A percentile compares a stretch with the other conserved stretches of the same genome.
These are phyloP conservation scores for Eudasyphora cyanicolor DNA, from an alignment of 2,888 invertebrate genomes.

Conservation along the genomic window DNA sequence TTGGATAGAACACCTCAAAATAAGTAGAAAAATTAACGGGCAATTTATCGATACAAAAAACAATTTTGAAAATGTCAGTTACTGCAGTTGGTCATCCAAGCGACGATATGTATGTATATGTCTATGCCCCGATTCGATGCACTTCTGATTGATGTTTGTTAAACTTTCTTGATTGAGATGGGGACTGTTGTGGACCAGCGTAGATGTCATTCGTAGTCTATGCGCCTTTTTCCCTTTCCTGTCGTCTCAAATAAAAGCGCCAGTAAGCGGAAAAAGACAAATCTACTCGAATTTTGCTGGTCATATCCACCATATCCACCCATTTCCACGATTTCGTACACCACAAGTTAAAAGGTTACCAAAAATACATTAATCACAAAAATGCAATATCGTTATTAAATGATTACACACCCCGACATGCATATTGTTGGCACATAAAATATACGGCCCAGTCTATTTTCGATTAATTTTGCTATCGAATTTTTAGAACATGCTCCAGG, in stretches of 20 bases:
- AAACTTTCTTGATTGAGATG: background rate
- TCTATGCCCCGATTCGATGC: background rate
- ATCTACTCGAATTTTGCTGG: conserved; percentile 76
- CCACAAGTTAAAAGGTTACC: conserved; percentile 41
- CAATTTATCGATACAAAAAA: too few species aligned
- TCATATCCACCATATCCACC: background rate
- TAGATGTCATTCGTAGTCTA: conserved; percentile 75
- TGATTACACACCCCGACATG: background rate
- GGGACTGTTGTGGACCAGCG: conserved; percentile 40
- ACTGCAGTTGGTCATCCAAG: too few species aligned
- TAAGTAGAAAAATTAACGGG: too few species aligned
- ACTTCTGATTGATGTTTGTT: background rate
- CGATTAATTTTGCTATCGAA: too few species aligned
- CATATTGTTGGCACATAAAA: too few species aligned
- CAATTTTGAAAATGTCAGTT: too few species aligned
- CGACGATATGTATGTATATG: too few species aligned
- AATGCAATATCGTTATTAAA: too few species aligned
- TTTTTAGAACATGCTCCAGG: too few species aligned
- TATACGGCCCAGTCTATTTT: too few species aligned
- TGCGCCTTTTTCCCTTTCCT: conserved; percentile 81
- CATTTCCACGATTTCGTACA: background rate
- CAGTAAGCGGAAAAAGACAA: conserved; percentile 81
- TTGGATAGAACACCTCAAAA: too few species aligned
- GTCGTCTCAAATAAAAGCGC: conserved; percentile 79
- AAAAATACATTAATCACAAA: background rate